Percentiles rank a stretch among this genome's conserved stretches.
phyloP scores from a whole-genome alignment of 1,140 invertebrate species.

The Sarcophaga peregrina region DNA sequence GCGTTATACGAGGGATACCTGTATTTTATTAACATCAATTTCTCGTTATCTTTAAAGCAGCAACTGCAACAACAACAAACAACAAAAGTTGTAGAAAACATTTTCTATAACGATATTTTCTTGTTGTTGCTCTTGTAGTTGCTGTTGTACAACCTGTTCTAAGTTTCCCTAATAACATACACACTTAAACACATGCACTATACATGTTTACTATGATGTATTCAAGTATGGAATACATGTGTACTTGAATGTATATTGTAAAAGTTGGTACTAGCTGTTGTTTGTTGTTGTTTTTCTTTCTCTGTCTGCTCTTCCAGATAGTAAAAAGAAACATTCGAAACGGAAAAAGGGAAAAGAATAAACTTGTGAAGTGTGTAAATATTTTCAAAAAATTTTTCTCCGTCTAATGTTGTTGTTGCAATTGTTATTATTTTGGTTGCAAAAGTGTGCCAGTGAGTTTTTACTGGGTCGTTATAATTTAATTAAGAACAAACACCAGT shows the following conservation, averaged over 20 bases:
- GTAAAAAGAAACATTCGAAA: not conserved
- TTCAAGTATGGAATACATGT: not conserved
- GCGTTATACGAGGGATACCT: no score
- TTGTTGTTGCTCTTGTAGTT: not conserved
- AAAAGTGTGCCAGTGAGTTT: not conserved
- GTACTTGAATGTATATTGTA: not conserved
- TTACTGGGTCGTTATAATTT: not conserved
- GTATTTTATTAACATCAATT: no score
- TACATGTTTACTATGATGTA: not conserved
- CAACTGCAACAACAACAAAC: no score
- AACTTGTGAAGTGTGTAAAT: conserved; percentile 22
- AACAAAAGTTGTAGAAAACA: not conserved
- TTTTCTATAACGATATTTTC: not conserved
- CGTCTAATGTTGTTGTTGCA: not conserved
- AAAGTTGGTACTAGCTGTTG: no score
- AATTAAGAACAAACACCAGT: conserved; percentile 10
- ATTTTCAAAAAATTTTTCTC: not conserved
- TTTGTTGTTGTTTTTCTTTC: no score
- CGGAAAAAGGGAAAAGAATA: not conserved
- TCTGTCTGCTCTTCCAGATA: not conserved
- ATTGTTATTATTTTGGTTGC: not conserved
- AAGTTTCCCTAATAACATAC: no score
- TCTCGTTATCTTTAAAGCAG: no score
- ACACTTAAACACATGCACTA: not conserved
- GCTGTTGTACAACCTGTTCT: not conserved